Evolutionary conservation across 1,140 invertebrate genomes (phyloP).

Genomic region (Babylonia areolata): DNA sequence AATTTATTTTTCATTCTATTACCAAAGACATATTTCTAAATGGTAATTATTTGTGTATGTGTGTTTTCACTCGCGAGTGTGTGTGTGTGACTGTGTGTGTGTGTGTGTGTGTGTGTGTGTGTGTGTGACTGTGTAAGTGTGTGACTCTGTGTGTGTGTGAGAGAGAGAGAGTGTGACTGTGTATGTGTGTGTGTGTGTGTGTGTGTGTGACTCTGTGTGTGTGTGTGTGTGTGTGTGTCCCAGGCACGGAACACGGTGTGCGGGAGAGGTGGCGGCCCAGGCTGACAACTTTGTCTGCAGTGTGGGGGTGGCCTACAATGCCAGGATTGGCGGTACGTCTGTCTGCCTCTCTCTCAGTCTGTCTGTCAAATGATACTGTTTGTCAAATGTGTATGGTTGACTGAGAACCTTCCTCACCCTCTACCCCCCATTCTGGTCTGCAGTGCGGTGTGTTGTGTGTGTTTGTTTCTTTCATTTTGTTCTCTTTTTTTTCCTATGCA

Average conservation of each 20-base stretch:
- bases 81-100: neutral
- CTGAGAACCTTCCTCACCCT: too few relatives aligned
- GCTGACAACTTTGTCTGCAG: conserved; percentile 97
- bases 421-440: too few relatives aligned
- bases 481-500: too few relatives aligned
- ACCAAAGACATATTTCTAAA: too few relatives aligned
- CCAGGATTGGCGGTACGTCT: conserved; percentile 89
- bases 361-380: too few relatives aligned
- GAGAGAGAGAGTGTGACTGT: neutral
- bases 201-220: neutral
- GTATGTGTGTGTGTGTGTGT: neutral
- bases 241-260: conserved; percentile 97
- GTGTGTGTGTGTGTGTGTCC: conserved; percentile 44
- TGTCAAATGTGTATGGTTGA: too few relatives aligned
- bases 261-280: conserved; percentile 97
- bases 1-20: too few relatives aligned
- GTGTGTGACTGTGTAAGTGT: neutral
- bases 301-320: conserved; percentile 96
- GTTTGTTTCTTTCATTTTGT: too few relatives aligned
- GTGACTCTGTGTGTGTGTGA: neutral
- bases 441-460: too few relatives aligned
- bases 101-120: neutral
- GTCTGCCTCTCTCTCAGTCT: too few relatives aligned
- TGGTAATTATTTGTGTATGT: too few relatives aligned
- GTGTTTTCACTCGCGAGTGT: neutral